Conservation (phyloP, 1,140 invertebrate species). For the Papilio machaon region DNA sequence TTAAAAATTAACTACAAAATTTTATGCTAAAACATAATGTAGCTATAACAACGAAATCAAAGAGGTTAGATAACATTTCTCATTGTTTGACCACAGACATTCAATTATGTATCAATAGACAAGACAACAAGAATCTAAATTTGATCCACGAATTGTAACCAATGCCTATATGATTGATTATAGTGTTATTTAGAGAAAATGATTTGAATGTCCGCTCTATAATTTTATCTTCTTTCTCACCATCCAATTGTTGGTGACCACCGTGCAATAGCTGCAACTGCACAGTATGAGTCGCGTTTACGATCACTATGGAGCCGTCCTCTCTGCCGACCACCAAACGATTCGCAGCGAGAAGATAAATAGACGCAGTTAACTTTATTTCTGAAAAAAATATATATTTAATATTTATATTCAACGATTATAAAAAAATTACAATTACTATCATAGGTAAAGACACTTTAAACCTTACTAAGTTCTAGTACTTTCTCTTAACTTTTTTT, state of each 20-base stretch:
- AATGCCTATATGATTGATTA: neutral
- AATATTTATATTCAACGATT: too few species aligned
- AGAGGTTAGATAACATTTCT: too few species aligned
- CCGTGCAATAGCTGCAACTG: constrained; percentile 96
- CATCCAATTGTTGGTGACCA: constrained; percentile 93
- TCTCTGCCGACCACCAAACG: constrained; percentile 96
- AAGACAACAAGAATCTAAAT: too few species aligned
- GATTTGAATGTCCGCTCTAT: neutral
- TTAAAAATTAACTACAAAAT: too few species aligned
- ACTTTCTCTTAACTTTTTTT: too few species aligned
- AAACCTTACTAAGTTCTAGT: too few species aligned
- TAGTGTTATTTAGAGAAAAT: neutral
- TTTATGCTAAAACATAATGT: constrained; percentile 38
- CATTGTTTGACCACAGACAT: too few species aligned
- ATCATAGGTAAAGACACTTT: too few species aligned
- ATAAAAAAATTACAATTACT: too few species aligned
- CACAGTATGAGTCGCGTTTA: constrained; percentile 97
- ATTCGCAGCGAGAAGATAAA: constrained; percentile 96
- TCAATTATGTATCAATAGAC: too few species aligned
- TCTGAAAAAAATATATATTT: constrained; percentile 62
- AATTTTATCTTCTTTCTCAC: constrained; percentile 73
- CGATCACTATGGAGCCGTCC: constrained; percentile 98
- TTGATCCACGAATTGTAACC: too few species aligned
- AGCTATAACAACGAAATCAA: too few species aligned
- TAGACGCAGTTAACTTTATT: constrained; percentile 93